phyloP scores from a whole-genome alignment of 2,797 vertebrate species.

The Carcharodon carcharias region DNA sequence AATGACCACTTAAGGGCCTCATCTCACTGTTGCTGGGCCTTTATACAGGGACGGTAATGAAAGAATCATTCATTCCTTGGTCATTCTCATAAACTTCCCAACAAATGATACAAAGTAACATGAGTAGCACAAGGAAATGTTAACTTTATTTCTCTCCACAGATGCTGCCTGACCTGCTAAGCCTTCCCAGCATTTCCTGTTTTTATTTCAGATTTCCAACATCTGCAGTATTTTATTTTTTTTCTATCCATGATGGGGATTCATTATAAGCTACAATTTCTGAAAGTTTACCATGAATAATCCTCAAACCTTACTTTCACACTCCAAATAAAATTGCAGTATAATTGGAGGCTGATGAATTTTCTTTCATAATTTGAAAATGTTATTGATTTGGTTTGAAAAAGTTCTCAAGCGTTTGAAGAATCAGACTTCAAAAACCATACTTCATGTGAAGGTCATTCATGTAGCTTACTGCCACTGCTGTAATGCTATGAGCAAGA shows the following conservation, averaged over 20 bases:
- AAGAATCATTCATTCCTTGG: neutral
- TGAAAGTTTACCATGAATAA: neutral
- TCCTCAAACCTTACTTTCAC: neutral
- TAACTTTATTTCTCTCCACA: neutral
- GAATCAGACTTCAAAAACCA: neutral
- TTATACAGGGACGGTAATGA: neutral
- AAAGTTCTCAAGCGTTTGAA: neutral
- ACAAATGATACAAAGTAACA: neutral
- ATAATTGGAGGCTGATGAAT: neutral
- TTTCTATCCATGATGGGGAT: neutral
- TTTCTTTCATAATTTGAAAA: neutral
- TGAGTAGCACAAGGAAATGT: neutral
- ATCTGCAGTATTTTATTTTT: neutral
- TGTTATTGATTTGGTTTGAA: constrained; percentile 8
- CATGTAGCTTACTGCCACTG: neutral
- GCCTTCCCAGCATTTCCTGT: neutral
- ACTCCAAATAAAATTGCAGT: neutral
- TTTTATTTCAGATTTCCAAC: neutral
- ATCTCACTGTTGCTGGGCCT: neutral
- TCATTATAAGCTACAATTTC: neutral
- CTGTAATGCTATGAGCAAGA: constrained; percentile 1
- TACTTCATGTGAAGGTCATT: neutral
- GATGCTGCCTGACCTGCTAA: neutral
- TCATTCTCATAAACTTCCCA: neutral
- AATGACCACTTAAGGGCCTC: too few species aligned